Evolutionary conservation across 2,888 invertebrate species (phyloP).

Genomic region (Melipona bicolor): DNA sequence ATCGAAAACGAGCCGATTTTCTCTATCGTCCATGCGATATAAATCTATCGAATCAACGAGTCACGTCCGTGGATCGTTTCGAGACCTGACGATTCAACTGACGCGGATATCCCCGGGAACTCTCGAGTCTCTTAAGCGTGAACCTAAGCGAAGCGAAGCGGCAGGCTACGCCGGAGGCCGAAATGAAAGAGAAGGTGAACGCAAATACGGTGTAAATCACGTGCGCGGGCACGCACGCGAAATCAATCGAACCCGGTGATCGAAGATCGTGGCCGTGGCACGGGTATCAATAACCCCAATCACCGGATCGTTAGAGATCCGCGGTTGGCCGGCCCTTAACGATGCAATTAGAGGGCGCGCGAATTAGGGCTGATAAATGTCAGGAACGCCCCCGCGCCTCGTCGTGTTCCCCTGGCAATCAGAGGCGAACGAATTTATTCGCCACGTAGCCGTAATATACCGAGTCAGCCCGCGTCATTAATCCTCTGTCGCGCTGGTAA

Average conservation of each 20-base stretch:
- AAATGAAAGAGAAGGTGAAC: conserved; percentile 57
- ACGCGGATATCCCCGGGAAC: not conserved
- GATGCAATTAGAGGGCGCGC: conserved; percentile 61
- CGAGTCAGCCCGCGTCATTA: conserved; percentile 60
- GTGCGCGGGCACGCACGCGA: conserved; percentile 41
- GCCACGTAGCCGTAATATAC: conserved; percentile 48
- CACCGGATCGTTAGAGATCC: conserved; percentile 54
- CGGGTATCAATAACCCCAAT: conserved; percentile 57
- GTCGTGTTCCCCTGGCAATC: conserved; percentile 58
- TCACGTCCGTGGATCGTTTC: not conserved
- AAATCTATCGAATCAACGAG: not conserved
- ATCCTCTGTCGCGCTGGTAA: conserved; percentile 65
- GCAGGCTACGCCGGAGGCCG: conserved; percentile 39
- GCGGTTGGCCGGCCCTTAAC: conserved; percentile 44
- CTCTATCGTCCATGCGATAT: not conserved
- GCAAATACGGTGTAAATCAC: conserved; percentile 59
- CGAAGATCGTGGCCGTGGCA: conserved; percentile 35
- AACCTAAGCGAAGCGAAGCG: conserved; percentile 29
- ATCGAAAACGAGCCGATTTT: not conserved
- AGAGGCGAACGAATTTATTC: conserved; percentile 68
- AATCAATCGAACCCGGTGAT: conserved; percentile 51
- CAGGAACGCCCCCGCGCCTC: conserved; percentile 54
- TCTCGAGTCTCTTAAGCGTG: conserved; percentile 11
- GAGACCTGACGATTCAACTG: not conserved
- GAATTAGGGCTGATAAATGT: conserved; percentile 66